Base-by-base conservation (phyloP, 2,113 vertebrate genomes). In the Myodes glareolus region DNA sequence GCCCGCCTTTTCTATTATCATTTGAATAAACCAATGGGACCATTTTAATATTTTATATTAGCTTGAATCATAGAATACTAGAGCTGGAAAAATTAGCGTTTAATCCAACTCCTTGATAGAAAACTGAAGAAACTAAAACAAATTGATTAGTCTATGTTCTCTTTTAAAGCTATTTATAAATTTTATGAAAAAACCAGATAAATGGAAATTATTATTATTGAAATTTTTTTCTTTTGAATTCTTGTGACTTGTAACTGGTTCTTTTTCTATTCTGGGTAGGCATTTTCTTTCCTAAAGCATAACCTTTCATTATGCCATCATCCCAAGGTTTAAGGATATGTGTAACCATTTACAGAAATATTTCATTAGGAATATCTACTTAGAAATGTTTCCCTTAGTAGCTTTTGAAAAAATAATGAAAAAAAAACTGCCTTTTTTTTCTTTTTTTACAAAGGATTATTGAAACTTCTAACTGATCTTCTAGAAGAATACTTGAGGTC, bases 111-210 rank as follows among this genome's bases (percentile, higher is more conserved):
- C 47, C 50, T 86, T 91, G 27, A 94, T 94, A n/a, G 94, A 95
- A 94, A 80, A 68, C 42, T 12, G 17, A 94, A 89, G 27, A 96
- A 91, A 45, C 63, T 72, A 89, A 63, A 90, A 94, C 45, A 80
- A 19, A 94, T 70, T 97, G 90, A 88, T 29, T 94, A 58, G 77
- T 93, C 16, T 93, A 65, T n/a, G 82, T 88, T 92, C 11, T 85
- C 27, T 94, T 94, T 94, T 88, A 67, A 93, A 92, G 52, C 88
- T 93, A 94, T 97, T 96, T 97, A 84, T 87, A 96, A 78, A 70
- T 93, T 97, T 90, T 92, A 86, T 94, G 87, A 70, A 68, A 91
- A 97, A 96, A 36, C 55, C 29, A 77, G 63, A 58, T 81, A 90
- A 95, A 65, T 90, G 61, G 85, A 93, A 97, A 94, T 92, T 78